A percentile compares a stretch with the other conserved stretches of the same genome.
These are phyloP conservation scores for Drosophila buzzatii DNA, from an alignment of 2,888 invertebrate species.

Conservation along the genomic window DNA sequence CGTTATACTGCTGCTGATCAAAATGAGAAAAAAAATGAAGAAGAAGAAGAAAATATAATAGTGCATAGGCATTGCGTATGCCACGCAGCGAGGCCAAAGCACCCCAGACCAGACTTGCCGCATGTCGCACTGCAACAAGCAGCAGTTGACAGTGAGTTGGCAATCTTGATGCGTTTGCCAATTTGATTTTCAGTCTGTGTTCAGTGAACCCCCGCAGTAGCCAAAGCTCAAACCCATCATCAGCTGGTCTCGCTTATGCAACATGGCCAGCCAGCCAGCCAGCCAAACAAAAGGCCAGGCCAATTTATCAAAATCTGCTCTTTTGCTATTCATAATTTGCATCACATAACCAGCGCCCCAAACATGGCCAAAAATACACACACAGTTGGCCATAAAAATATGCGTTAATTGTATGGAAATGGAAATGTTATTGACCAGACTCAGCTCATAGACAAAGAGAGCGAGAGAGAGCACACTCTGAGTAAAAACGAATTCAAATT, in stretches of 20 bases:
- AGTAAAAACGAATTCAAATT: constrained; percentile 1
- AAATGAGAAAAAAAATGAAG: not conserved
- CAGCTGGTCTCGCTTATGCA: constrained; percentile 41
- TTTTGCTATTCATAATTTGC: constrained; percentile 72
- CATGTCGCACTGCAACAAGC: constrained; percentile 22
- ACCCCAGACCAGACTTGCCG: constrained; percentile 15
- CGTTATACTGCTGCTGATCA: constrained; percentile 68
- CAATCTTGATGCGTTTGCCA: constrained; percentile 17
- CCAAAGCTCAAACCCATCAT: constrained; percentile 1
- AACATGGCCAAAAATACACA: constrained; percentile 31
- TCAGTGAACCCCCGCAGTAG: constrained; percentile 12
- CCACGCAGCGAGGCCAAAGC: constrained; percentile 63
- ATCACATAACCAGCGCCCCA: constrained; percentile 73
- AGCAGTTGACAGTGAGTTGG: constrained; percentile 18
- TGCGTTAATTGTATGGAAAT: constrained; percentile 77
- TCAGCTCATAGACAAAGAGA: not conserved
- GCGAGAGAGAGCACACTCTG: not conserved
- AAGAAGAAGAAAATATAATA: constrained; percentile 63
- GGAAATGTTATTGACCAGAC: constrained; percentile 69
- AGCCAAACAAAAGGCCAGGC: constrained; percentile 39
- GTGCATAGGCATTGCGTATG: constrained; percentile 70
- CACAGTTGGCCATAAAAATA: constrained; percentile 29
- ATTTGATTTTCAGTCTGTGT: not conserved
- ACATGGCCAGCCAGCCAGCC: not conserved
- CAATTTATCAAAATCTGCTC: constrained; percentile 69